Evolutionary conservation across 2,888 invertebrate species (phyloP).

Genomic region (Eupeodes latifasciatus): DNA sequence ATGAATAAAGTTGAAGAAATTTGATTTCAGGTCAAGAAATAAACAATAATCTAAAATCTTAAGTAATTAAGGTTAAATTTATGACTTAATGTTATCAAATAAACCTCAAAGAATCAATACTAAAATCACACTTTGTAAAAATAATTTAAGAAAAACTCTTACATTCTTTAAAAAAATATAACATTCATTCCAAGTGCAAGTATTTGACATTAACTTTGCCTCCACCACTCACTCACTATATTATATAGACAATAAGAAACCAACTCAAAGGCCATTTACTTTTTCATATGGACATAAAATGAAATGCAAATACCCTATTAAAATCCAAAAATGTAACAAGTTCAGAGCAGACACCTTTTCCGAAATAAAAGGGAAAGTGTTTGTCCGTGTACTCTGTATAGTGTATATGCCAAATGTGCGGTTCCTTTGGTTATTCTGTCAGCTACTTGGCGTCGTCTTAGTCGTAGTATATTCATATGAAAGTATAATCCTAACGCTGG

Average conservation of each 20-base stretch:
- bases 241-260: not conserved
- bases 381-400: not conserved
- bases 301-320: slow-evolving; percentile 51
- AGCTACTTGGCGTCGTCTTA: not conserved
- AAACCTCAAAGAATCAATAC: slow-evolving; percentile 3
- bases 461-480: slow-evolving; percentile 16
- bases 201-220: slow-evolving; percentile 36
- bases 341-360: slow-evolving; percentile 56
- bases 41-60: slow-evolving; percentile 13
- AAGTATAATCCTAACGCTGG: slow-evolving; percentile 53
- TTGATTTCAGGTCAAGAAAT: not conserved
- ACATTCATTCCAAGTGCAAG: slow-evolving; percentile 23
- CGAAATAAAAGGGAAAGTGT: slow-evolving; percentile 67
- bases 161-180: slow-evolving; percentile 32
- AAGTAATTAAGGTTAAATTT: slow-evolving; percentile 28
- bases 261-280: slow-evolving; percentile 44
- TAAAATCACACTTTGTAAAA: slow-evolving; percentile 38
- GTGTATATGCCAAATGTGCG: slow-evolving; percentile 28
- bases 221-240: not conserved
- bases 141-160: slow-evolving; percentile 22
- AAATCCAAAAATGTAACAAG: slow-evolving; percentile 56
- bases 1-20: no score
- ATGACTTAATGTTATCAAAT: slow-evolving; percentile 18
- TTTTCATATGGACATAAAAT: slow-evolving; percentile 60
- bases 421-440: slow-evolving; percentile 52